phyloP scores from a whole-genome alignment of 2,797 vertebrate species.

The Microcaecilia unicolor region DNA sequence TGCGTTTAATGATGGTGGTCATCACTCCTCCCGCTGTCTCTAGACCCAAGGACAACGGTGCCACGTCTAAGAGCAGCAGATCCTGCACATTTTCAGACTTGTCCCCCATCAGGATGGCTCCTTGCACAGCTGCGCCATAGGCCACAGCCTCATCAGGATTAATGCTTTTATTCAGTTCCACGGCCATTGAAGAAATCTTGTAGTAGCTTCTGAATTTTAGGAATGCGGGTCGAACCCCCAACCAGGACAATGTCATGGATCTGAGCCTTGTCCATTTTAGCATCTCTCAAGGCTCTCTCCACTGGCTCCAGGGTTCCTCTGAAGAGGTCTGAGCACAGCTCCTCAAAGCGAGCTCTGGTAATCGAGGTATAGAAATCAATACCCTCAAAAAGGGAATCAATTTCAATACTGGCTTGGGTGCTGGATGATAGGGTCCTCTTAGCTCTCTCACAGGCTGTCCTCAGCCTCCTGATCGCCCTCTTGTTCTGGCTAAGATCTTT shows the following conservation, averaged over 20 bases:
- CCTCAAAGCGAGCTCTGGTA: conserved; percentile 76
- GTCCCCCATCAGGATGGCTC: conserved; percentile 15
- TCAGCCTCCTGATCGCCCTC: conserved; percentile 57
- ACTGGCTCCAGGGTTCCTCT: conserved; percentile 74
- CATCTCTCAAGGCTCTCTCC: conserved; percentile 71
- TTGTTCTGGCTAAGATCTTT: conserved; percentile 78
- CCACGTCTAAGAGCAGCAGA: not conserved
- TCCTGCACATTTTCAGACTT: not conserved
- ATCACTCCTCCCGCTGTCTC: conserved; percentile 1
- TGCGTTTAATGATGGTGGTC: conserved; percentile 2
- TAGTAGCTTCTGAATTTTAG: conserved; percentile 73
- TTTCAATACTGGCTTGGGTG: not conserved
- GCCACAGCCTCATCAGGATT: conserved; percentile 79
- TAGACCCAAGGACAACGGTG: not conserved
- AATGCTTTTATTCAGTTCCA: conserved; percentile 77
- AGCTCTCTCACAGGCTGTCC: not conserved
- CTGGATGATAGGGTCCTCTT: conserved; percentile 10
- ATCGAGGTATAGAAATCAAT: conserved; percentile 79
- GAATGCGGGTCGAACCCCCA: conserved; percentile 73
- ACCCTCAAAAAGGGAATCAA: conserved; percentile 65
- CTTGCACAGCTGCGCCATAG: conserved; percentile 78
- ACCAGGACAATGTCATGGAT: conserved; percentile 77
- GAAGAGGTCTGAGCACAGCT: conserved; percentile 79
- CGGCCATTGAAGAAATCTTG: conserved; percentile 77
- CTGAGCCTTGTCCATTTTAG: conserved; percentile 70